Base-by-base conservation (phyloP, 2,113 vertebrate genomes). In the Aspidoscelis tigris region DNA sequence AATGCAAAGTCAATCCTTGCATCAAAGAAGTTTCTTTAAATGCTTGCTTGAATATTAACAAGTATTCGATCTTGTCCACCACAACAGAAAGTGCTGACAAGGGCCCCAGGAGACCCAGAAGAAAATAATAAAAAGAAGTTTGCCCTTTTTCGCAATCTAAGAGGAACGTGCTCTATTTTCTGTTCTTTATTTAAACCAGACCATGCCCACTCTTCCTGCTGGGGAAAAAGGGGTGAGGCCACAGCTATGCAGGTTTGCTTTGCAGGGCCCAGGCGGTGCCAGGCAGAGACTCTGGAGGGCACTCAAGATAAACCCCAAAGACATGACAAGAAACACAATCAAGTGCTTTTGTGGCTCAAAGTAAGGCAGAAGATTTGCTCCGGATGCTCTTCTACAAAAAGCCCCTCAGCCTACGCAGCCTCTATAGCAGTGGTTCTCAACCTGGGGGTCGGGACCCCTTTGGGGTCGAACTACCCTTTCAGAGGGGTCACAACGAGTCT, bases 141-240 rank as follows among this genome's bases (percentile, higher is more conserved):
- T n/a, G 50, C 61, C 76, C 39, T 80, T 0, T 0, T 78, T 86
- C 76, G 0, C 88, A 86, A 84, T 58, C 76, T 77, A 44, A 86
- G 65, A 21, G 0, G 26, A 88, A 84, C n/a, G 22, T 4, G 20
- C 21, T 24, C 41, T 58, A 84, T 87, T 89, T 88, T 86, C 84
- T 76, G 77, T 24, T 78, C 76, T 78, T 88, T 65, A 84, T 80
- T 89, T 82, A 78, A 87, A 87, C 41, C 71, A 89, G 85, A 82
- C 70, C 75, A 86, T 78, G 73, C 66, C 7, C 6, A 3, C 50
- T 33, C 33, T 66, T 84, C 12, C 61, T 33, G 58, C 33, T 7
- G n/a, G 20, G 68, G 80, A 58, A 9, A 68, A n/a, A 5, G 5
- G 33, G 65, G 3, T 1, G 0, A 44, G 69, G 12, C 53, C 5